A percentile compares a stretch with the other conserved stretches of the same genome.
Conservation (phyloP, 2,797 vertebrate genomes). For the Coendou prehensilis region DNA sequence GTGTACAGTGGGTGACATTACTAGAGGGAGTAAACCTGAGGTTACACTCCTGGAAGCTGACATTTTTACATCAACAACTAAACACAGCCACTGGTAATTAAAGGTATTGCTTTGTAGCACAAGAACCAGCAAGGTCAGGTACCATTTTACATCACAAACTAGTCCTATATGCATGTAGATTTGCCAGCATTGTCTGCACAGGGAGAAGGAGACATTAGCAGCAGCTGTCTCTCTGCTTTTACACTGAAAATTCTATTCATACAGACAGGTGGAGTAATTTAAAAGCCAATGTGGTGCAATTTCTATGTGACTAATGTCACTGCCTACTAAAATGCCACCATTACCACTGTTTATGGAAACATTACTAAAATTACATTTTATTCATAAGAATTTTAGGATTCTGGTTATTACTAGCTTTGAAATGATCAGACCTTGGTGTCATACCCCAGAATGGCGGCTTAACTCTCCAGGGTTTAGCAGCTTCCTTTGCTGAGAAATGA, state of each 20-base stretch:
- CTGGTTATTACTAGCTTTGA: conserved; percentile 85
- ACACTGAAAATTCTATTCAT: conserved; percentile 89
- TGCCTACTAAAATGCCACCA: conserved; percentile 88
- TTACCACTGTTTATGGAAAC: conserved; percentile 90
- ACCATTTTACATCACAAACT: conserved; percentile 88
- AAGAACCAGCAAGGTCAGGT: conserved; percentile 87
- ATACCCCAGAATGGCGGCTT: conserved; percentile 73
- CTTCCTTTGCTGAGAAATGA: conserved; percentile 77
- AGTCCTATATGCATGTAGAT: conserved; percentile 86
- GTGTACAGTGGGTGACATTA: conserved; percentile 68
- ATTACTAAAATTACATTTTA: conserved; percentile 90
- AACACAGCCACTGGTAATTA: conserved; percentile 88
- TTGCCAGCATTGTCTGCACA: conserved; percentile 87
- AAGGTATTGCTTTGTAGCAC: conserved; percentile 86
- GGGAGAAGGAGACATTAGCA: conserved; percentile 87
- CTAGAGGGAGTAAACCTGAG: conserved; percentile 83
- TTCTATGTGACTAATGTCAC: conserved; percentile 90
- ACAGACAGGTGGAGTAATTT: conserved; percentile 91
- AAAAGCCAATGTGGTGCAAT: conserved; percentile 90
- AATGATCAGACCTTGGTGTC: conserved; percentile 84
- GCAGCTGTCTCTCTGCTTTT: conserved; percentile 89
- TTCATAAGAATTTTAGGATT: conserved; percentile 87
- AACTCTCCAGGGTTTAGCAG: conserved; percentile 82
- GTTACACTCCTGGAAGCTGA: conserved; percentile 84
- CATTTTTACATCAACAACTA: conserved; percentile 88